These are phyloP conservation scores for Cyprinodon variegatus DNA, from an alignment of 2,113 vertebrate genomes.

Conservation along the genomic window DNA sequence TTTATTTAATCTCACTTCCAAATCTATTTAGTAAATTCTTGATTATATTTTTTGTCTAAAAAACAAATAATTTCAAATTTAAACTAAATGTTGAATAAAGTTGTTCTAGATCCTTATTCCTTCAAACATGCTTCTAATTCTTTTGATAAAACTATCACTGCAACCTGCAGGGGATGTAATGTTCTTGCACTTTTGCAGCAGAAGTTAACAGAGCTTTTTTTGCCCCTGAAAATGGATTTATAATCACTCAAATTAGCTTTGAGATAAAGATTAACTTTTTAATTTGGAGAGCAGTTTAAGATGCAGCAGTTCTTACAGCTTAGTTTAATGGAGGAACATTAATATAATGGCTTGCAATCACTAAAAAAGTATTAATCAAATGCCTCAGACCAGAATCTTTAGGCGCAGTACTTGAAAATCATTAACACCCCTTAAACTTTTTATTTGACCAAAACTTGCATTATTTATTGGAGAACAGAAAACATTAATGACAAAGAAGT, in stretches of 20 bases:
- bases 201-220: conserved; percentile 16
- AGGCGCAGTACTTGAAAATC: too few species aligned
- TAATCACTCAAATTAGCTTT: conserved; percentile 39
- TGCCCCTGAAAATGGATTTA: conserved; percentile 30
- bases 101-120: conserved; percentile 31
- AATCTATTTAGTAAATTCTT: neutral
- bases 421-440: too few species aligned
- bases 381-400: too few species aligned
- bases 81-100: neutral
- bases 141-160: conserved; percentile 8
- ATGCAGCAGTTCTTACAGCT: neutral
- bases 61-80: conserved; percentile 16
- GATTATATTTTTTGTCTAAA: neutral
- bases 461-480: too few species aligned
- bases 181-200: conserved; percentile 26
- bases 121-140: conserved; percentile 10
- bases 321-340: neutral
- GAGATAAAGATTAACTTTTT: conserved; percentile 21
- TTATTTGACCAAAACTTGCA: too few species aligned
- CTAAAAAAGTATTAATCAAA: neutral
- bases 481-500: too few species aligned
- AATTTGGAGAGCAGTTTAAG: conserved; percentile 3
- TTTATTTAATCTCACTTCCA: neutral
- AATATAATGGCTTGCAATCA: neutral
- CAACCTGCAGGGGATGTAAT: conserved; percentile 34